Percentiles rank a stretch among this genome's conserved stretches.
phyloP scores from a whole-genome alignment of 2,888 invertebrate species.

The Choristoneura rosaceana region DNA sequence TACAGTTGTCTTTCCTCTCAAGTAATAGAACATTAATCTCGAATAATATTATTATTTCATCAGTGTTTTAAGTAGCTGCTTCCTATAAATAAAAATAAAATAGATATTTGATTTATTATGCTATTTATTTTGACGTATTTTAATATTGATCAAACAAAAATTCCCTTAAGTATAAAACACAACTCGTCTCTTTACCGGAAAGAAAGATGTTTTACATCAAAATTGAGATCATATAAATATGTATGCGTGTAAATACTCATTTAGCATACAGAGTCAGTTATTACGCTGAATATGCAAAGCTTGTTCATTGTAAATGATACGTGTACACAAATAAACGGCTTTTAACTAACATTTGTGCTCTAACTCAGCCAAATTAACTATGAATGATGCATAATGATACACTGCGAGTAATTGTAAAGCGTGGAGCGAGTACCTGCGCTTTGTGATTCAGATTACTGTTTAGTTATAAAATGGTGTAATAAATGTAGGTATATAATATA shows the following conservation, averaged over 20 bases:
- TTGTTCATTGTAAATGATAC: conserved; percentile 28
- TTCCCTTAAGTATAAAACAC: no score
- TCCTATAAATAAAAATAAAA: no score
- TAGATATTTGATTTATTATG: no score
- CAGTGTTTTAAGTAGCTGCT: no score
- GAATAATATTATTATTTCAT: no score
- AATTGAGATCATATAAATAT: conserved; percentile 8
- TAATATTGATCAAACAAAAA: no score
- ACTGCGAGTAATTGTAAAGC: background rate
- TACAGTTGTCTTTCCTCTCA: no score
- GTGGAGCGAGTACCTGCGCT: background rate
- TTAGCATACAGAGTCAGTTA: background rate
- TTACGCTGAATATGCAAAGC: conserved; percentile 4
- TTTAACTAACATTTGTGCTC: conserved; percentile 26
- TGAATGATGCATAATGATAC: conserved; percentile 33
- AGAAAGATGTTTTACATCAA: background rate
- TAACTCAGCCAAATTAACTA: conserved; percentile 28
- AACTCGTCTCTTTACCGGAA: background rate
- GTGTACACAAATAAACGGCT: conserved; percentile 25
- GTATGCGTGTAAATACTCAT: conserved; percentile 5
- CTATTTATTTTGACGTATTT: no score
- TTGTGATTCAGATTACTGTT: background rate
- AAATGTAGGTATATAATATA: background rate
- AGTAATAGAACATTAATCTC: no score
- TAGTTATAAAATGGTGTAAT: background rate